A percentile compares a stretch with the other conserved stretches of the same genome.
Conservation (phyloP, 2,888 invertebrate species). For the Biston betularia region DNA sequence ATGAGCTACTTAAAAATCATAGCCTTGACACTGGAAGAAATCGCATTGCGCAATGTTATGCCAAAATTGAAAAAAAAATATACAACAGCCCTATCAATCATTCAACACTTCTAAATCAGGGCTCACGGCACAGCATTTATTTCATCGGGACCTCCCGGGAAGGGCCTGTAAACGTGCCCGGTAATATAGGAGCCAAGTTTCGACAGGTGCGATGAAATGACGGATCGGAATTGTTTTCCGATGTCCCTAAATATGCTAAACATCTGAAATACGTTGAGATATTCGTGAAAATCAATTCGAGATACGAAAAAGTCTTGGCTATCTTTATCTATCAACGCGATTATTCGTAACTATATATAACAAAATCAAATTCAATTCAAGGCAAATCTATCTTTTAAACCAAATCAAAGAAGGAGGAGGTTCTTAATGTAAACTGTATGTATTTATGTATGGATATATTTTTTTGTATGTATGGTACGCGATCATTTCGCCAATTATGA, state of each 20-base stretch:
- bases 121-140: constrained; percentile 55
- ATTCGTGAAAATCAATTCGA: not conserved
- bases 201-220: constrained; percentile 32
- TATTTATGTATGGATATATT: too few relatives aligned
- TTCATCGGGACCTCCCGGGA: constrained; percentile 18
- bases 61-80: too few relatives aligned
- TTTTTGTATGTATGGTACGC: too few relatives aligned
- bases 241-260: constrained; percentile 19
- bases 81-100: constrained; percentile 69
- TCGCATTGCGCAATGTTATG: too few relatives aligned
- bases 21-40: too few relatives aligned
- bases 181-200: constrained; percentile 22
- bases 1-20: too few relatives aligned
- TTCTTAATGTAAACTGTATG: too few relatives aligned
- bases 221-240: constrained; percentile 25
- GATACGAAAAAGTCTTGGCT: not conserved
- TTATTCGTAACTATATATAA: too few relatives aligned
- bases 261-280: not conserved
- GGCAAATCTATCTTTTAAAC: too few relatives aligned
- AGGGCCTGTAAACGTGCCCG: constrained; percentile 16
- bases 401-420: too few relatives aligned
- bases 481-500: too few relatives aligned
- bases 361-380: too few relatives aligned
- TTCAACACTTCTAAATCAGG: constrained; percentile 71
- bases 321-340: not conserved